Evolutionary conservation across 2,797 vertebrate species (phyloP).

Genomic region (Crenichthys baileyi): DNA sequence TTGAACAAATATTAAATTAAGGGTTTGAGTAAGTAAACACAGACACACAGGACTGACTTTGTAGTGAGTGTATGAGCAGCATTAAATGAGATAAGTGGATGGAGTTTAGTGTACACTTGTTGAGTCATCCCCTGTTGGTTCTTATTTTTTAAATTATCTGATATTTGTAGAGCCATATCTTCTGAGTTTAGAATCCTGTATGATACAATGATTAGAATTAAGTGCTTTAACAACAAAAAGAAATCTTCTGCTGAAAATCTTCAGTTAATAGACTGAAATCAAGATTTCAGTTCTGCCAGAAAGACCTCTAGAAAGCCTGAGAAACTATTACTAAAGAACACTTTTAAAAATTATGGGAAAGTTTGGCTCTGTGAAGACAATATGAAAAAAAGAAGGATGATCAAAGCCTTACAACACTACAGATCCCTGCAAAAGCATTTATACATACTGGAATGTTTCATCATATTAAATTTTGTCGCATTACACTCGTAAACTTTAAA

Average conservation of each 20-base stretch:
- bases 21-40: constrained; percentile 23
- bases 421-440: not conserved
- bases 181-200: not conserved
- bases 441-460: not conserved
- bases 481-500: not conserved
- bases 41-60: constrained; percentile 1
- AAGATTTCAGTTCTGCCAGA: not conserved
- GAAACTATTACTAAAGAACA: not conserved
- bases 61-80: not conserved
- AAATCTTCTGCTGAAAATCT: not conserved
- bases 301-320: not conserved
- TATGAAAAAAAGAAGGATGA: not conserved
- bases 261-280: not conserved
- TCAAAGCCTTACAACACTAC: not conserved
- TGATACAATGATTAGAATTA: not conserved
- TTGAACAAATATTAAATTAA: constrained; percentile 19
- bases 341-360: not conserved
- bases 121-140: not conserved
- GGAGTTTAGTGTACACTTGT: not conserved
- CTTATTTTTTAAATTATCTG: not conserved
- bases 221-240: not conserved
- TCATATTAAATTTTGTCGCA: not conserved
- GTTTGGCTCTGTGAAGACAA: not conserved
- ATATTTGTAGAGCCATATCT: not conserved
- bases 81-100: constrained; percentile 8